phyloP scores from a whole-genome alignment of 2,888 invertebrate species.

The Drosophila incognita region DNA sequence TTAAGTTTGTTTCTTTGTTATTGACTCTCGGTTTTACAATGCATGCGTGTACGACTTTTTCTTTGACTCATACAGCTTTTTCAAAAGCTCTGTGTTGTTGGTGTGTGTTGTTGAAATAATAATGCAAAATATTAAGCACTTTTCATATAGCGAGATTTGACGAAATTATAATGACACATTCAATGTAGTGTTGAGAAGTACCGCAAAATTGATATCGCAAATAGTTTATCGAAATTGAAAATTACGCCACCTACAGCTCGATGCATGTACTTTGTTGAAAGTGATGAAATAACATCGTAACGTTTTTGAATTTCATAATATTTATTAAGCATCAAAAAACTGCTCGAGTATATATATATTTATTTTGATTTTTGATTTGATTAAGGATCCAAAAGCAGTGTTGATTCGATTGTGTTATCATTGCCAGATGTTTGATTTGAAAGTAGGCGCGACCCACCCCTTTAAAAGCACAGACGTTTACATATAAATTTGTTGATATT shows the following conservation, averaged over 20 bases:
- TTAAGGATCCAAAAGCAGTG: background rate
- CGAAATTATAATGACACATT: constrained; percentile 72
- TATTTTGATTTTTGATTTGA: background rate
- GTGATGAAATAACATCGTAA: background rate
- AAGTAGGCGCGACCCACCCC: background rate
- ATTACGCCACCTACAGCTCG: constrained; percentile 1
- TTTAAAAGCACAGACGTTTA: background rate
- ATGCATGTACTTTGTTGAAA: background rate
- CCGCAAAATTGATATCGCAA: constrained; percentile 5
- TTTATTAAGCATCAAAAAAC: background rate
- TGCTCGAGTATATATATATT: too few relatives aligned
- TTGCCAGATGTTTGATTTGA: background rate
- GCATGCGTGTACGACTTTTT: constrained; percentile 41
- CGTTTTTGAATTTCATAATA: background rate
- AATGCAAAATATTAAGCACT: constrained; percentile 79
- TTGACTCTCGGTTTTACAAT: constrained; percentile 18
- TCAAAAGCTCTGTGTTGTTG: constrained; percentile 59
- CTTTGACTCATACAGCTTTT: constrained; percentile 63
- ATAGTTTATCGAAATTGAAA: constrained; percentile 24
- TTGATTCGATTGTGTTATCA: background rate
- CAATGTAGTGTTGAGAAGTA: constrained; percentile 18
- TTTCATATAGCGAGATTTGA: constrained; percentile 55
- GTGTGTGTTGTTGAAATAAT: constrained; percentile 65
- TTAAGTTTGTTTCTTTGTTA: constrained; percentile 9
- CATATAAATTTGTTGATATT: background rate